A percentile compares a stretch with the other conserved stretches of the same genome.
Conservation (phyloP, 2,888 invertebrate species). For the Andrena trimmerana region DNA sequence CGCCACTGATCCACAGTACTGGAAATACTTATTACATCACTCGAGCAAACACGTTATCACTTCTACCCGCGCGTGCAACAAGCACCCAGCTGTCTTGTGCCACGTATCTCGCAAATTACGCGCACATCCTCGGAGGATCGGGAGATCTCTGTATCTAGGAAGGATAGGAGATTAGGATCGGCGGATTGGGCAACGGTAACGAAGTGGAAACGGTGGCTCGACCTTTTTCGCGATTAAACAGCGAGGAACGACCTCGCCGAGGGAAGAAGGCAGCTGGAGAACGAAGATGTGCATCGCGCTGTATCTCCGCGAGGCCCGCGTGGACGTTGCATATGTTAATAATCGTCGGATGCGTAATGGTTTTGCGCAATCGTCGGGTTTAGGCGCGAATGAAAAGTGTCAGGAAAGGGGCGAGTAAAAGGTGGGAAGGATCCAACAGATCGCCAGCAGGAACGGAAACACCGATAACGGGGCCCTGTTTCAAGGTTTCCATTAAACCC, state of each 20-base stretch:
- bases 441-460: background rate
- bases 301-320: constrained; percentile 35
- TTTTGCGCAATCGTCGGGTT: constrained; percentile 52
- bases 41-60: no score
- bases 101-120: constrained; percentile 10
- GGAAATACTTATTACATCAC: no score
- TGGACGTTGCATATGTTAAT: constrained; percentile 41
- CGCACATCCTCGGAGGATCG: constrained; percentile 12
- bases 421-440: constrained; percentile 2
- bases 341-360: constrained; percentile 43
- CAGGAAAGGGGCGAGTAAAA: constrained; percentile 20
- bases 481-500: background rate
- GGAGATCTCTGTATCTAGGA: constrained; percentile 22
- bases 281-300: constrained; percentile 57
- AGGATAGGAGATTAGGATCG: constrained; percentile 45
- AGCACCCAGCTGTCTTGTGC: background rate
- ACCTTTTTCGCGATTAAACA: constrained; percentile 52
- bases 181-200: constrained; percentile 35
- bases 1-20: no score
- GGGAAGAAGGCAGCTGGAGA: background rate
- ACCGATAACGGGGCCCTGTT: background rate
- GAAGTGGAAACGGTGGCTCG: constrained; percentile 28
- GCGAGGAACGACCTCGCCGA: constrained; percentile 52
- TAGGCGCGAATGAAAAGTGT: constrained; percentile 13
- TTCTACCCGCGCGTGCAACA: no score